Base-by-base conservation (phyloP, 1,140 invertebrate species). In the Cotesia glomerata region DNA sequence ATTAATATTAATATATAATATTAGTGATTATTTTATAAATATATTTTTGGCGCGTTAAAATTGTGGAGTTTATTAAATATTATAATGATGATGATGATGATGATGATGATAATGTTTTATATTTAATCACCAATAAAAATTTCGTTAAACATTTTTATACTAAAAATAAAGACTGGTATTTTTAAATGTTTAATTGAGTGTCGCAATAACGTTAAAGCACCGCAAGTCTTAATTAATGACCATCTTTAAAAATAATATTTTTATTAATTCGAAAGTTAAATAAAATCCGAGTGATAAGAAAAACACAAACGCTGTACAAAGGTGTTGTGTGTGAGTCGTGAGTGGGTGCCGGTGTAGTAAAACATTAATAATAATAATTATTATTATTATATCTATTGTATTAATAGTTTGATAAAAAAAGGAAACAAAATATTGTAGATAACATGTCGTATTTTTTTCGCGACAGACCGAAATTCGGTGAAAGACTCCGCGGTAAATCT, bases 391-490 rank as follows among this genome's bases (percentile, higher is more conserved):
- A 2, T 26, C 26, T 26, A 26, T 26, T 26, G 26, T 26, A 26
- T 26, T 26, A 26, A 26, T 26, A 26, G 26, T 26, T 2, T 2
- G 26, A 26, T 26, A 26, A 26, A 26, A 26, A 26, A 26, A 2
- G 2, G 5, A 45, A 45, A 11, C 7, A 34, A 39, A 8, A 5
- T 36, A 52, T 13, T 34, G 51, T 14, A 35, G 3, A 36, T 35
- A 76, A 75, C 56, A 88, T 88, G 87, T 87, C 87, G 70, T 86
- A 78, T 74, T 85, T 84, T 58, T 88, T 86, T 73, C 84, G 85
- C 62, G 85, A 88, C 32, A 84, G 81, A 70, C 83, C 85, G 63
- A 84, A 77, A 75, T 84, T 88, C 64, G 78, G 82, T 74, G 86
- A 88, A 16, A 82, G 80, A 45, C 71, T 85, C 18, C 79, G 85